phyloP scores from a whole-genome alignment of 1,140 invertebrate genomes.

The Ridgeia piscesae region DNA sequence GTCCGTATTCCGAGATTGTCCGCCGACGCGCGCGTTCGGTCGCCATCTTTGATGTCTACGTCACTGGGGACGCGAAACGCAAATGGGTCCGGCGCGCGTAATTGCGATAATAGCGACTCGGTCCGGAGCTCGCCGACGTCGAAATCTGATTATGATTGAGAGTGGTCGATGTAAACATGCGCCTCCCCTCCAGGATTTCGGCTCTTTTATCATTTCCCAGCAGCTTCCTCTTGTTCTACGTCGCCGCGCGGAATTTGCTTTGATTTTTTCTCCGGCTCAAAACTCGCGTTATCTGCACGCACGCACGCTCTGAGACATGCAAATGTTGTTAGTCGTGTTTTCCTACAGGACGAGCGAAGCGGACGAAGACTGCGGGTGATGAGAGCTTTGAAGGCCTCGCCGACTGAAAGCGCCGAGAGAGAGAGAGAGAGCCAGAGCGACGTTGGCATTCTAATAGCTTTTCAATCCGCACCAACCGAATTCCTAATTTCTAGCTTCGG shows the following conservation, averaged over 20 bases:
- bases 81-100: neutral
- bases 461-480: neutral
- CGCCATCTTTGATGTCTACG: neutral
- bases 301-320: neutral
- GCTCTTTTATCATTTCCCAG: neutral
- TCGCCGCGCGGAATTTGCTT: neutral
- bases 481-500: neutral
- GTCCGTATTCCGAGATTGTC: neutral
- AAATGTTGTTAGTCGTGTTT: neutral
- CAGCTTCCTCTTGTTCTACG: neutral
- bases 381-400: neutral
- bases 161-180: neutral
- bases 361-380: neutral
- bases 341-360: neutral
- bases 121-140: neutral
- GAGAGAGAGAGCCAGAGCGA: too few species aligned
- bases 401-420: neutral
- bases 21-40: neutral
- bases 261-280: neutral
- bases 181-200: neutral
- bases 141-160: slow-evolving; percentile 6
- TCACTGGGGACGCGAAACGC: neutral
- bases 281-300: neutral
- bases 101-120: neutral
- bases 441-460: neutral